Conservation (phyloP, 2,888 invertebrate species). For the Lydus trimaculatus region DNA sequence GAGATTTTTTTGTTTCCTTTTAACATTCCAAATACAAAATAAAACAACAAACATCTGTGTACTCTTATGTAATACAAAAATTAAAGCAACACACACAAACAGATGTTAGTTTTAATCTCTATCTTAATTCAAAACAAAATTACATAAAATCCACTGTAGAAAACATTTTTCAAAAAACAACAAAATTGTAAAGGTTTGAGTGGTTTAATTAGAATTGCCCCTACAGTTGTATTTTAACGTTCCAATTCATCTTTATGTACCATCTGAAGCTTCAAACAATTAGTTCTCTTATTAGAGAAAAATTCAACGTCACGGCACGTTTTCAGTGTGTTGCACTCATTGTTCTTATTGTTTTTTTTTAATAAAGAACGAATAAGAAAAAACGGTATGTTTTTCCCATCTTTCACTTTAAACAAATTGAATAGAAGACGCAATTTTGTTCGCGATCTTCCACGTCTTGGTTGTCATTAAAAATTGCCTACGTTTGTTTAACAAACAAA, state of each 20-base stretch:
- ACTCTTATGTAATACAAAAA: neutral
- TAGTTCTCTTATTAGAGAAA: neutral
- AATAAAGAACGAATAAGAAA: neutral
- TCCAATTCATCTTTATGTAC: neutral
- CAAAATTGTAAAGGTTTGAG: neutral
- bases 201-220: neutral
- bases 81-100: neutral
- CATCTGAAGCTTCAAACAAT: neutral
- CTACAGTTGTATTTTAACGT: neutral
- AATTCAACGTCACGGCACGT: constrained; percentile 1
- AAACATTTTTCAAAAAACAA: neutral
- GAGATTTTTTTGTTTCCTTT: neutral
- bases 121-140: neutral
- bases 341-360: neutral
- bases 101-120: neutral
- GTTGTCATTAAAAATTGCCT: neutral
- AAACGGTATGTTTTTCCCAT: neutral
- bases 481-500: neutral
- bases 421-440: neutral
- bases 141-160: neutral
- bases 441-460: neutral
- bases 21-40: neutral
- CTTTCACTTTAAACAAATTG: neutral
- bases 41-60: neutral
- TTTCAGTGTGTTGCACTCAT: neutral